A percentile compares a stretch with the other conserved stretches of the same genome.
Conservation (phyloP, 2,888 invertebrate species). For the Clivina fossor region DNA sequence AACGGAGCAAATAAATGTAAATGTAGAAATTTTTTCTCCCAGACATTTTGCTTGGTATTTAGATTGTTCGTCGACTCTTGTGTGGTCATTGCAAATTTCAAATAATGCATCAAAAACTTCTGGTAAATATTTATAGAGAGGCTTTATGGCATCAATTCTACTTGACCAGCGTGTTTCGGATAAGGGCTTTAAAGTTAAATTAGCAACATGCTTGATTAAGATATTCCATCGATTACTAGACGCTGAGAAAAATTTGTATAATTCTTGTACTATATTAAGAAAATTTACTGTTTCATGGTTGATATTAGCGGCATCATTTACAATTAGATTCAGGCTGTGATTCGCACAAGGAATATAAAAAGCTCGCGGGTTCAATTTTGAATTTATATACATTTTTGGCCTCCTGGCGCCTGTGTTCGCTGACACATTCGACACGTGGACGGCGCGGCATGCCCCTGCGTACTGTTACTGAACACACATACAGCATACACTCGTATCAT, state of each 20-base stretch:
- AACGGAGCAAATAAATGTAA: constrained; percentile 1
- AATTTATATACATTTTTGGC: no score
- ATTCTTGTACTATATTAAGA: constrained; percentile 40
- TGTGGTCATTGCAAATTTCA: constrained; percentile 25
- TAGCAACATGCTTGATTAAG: constrained; percentile 34
- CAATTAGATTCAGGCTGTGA: constrained; percentile 43
- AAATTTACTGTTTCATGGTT: constrained; percentile 35
- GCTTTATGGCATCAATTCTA: constrained; percentile 38
- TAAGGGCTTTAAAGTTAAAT: constrained; percentile 38
- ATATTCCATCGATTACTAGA: constrained; percentile 36
- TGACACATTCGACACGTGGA: no score
- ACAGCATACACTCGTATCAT: no score
- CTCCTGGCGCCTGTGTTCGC: no score
- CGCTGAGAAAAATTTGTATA: no score
- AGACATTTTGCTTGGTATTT: no score
- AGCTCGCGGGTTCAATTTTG: constrained; percentile 39
- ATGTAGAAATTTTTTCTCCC: no score
- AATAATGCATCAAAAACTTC: constrained; percentile 37
- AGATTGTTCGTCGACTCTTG: no score
- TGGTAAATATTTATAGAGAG: constrained; percentile 34
- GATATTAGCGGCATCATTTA: constrained; percentile 40
- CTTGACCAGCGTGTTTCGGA: constrained; percentile 39
- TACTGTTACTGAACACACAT: no score
- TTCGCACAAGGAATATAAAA: constrained; percentile 43
- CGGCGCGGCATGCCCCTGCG: no score